phyloP scores from a whole-genome alignment of 2,797 vertebrate species.

The Sebastes hubbsi region DNA sequence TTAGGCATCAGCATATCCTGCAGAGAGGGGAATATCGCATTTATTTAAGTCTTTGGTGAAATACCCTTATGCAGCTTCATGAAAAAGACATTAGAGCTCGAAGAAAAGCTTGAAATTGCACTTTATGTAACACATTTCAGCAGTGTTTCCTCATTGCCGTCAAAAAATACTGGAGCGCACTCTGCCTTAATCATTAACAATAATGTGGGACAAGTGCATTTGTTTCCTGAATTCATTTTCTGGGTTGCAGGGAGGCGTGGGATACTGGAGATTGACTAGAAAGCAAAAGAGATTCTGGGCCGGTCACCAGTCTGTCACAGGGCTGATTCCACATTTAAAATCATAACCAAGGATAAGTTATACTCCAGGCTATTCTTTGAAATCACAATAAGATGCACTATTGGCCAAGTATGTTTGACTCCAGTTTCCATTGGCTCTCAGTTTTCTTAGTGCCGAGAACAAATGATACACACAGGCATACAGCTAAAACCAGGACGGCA shows the following conservation, averaged over 20 bases:
- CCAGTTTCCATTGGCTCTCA: background rate
- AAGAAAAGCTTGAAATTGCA: conserved; percentile 27
- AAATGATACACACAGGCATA: background rate
- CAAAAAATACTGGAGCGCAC: background rate
- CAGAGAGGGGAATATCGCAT: conserved; percentile 1
- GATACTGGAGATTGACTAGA: background rate
- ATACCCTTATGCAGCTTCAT: background rate
- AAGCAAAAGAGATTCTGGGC: background rate
- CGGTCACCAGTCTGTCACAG: background rate
- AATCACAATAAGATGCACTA: background rate
- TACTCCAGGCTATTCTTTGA: background rate
- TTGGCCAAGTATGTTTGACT: background rate
- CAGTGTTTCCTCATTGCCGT: background rate
- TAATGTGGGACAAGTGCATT: background rate
- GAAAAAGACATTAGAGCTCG: conserved; percentile 29
- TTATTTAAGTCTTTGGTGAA: conserved; percentile 28
- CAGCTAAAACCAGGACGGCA: background rate
- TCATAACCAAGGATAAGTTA: background rate
- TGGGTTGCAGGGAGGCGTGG: background rate
- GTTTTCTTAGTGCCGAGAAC: background rate
- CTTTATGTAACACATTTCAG: conserved; percentile 31
- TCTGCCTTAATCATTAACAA: background rate
- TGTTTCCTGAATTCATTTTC: background rate
- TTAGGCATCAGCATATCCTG: background rate
- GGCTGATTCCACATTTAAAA: background rate